Base-by-base conservation (phyloP, 2,797 vertebrate genomes). In the Toxotes lorentzi region DNA sequence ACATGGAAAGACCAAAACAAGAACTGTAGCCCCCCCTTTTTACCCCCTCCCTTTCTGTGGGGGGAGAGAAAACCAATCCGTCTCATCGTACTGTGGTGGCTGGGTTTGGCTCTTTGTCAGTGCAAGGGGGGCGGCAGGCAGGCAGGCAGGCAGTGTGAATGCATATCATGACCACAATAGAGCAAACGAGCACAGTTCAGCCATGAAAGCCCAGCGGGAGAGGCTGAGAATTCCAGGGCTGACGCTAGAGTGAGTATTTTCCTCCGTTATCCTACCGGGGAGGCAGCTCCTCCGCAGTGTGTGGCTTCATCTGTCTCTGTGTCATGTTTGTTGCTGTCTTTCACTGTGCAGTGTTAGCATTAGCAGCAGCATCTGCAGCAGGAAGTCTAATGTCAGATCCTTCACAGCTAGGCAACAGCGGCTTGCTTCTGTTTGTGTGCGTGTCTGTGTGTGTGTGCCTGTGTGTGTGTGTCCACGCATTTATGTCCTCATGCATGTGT, bases 191-290 rank as follows among this genome's bases (percentile, higher is more conserved):
- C 95, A 94, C 93, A 85, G 90, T 93, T 93, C 95, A 96, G 96
- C 95, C 96, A 99, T 99, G 98, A 99, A 98, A 98, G 96, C 97
- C 95, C 98, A 99, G 95, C 97, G 98, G 95, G 98, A 99, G 94
- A 96, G 98, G 94, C 97, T 99, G 89, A 97, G 98, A 90, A 99
- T 99, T 96, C 98, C 98, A 72, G 98, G 98, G 95, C 96, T 99
- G 97, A 99, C 98, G 94, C 96, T 99, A 93, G 98, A 99, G 98
- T 99, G 97, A 99, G 98, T 99, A 99, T 98, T 95, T 93, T 93
- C 95, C 87, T 88, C 93, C 92, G 61, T 85, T 84, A 38, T 89
- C 70, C 74, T 66, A 7, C 64, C 10, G 27, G 65, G 76, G 70
- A 76, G 77, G 76, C 84, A 16, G 87, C 79, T 86, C 65, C 78